Percentiles rank a stretch among this genome's conserved stretches.
Conservation (phyloP, 2,797 vertebrate species). For the Micromesistius poutassou region DNA sequence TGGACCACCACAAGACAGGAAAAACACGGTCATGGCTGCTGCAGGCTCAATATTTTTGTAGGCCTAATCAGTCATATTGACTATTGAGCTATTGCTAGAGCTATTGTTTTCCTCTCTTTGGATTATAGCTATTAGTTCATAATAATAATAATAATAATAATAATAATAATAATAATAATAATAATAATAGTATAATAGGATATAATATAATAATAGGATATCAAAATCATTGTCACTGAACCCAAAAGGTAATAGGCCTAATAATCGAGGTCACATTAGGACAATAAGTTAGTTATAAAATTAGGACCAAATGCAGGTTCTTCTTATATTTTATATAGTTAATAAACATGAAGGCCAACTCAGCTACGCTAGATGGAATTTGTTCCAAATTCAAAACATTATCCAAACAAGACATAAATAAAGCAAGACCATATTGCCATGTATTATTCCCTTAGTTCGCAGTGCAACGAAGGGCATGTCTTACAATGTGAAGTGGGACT, state of each 20-base stretch:
- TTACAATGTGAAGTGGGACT: constrained; percentile 10
- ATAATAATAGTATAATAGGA: too few species aligned
- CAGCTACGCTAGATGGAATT: neutral
- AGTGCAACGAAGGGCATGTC: neutral
- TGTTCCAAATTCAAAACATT: neutral
- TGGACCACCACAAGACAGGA: neutral
- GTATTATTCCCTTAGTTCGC: too few species aligned
- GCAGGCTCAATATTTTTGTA: neutral
- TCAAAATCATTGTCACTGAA: neutral
- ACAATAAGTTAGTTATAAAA: neutral
- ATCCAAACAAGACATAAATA: neutral
- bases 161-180: too few species aligned
- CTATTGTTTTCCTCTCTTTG: neutral
- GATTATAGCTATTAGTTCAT: neutral
- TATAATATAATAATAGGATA: too few species aligned
- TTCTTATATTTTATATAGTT: neutral
- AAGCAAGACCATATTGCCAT: neutral
- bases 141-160: too few species aligned
- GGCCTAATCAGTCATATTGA: neutral
- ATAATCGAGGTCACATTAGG: neutral
- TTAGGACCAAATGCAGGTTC: neutral
- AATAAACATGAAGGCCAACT: neutral
- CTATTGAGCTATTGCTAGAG: too few species aligned
- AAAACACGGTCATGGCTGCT: neutral
- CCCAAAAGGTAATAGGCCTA: neutral